phyloP scores from a whole-genome alignment of 2,113 vertebrate species.

The Otocyon megalotis region DNA sequence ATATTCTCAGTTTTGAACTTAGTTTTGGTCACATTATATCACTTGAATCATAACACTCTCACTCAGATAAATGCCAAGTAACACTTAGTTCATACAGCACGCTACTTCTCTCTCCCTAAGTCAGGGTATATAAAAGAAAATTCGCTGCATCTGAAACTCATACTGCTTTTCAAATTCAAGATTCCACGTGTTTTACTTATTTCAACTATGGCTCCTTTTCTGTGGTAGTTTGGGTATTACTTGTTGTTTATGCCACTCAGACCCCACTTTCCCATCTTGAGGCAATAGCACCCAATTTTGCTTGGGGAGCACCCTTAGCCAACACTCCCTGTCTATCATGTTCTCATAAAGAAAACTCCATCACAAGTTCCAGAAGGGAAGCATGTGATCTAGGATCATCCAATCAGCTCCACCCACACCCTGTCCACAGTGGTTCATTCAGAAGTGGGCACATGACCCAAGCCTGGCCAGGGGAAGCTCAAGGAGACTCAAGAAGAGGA shows the following conservation, averaged over 20 bases:
- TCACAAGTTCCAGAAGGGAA: neutral
- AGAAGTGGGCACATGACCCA: neutral
- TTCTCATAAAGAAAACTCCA: neutral
- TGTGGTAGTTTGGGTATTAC: neutral
- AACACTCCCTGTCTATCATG: neutral
- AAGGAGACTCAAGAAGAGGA: neutral
- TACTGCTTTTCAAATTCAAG: neutral
- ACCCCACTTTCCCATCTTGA: neutral
- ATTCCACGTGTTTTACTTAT: neutral
- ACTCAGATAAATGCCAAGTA: conserved; percentile 36
- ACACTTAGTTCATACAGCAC: neutral
- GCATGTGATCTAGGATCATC: neutral
- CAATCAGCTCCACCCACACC: neutral
- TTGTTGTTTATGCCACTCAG: neutral
- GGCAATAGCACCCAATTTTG: neutral
- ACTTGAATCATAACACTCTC: neutral
- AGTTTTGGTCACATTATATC: conserved; percentile 4
- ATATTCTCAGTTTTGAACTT: conserved; percentile 20
- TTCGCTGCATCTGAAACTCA: neutral
- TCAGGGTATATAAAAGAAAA: neutral
- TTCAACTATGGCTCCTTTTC: neutral
- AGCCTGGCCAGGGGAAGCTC: neutral
- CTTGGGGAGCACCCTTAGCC: neutral
- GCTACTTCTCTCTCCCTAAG: neutral
- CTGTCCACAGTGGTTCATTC: neutral